Conservation (phyloP, 2,113 vertebrate species). For the Phoenicopterus ruber region DNA sequence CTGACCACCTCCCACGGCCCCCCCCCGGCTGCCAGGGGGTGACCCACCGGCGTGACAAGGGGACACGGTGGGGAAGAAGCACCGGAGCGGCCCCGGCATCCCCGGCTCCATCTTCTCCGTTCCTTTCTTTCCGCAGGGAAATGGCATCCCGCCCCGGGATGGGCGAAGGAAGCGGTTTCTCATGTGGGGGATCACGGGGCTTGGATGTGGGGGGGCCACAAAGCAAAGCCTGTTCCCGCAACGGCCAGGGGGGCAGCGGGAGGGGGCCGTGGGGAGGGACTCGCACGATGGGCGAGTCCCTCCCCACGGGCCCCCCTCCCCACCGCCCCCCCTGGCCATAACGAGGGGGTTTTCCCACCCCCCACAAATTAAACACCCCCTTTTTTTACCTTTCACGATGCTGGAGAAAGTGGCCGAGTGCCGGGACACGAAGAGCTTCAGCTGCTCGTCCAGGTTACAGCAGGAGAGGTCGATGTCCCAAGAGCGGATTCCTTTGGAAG, state of each 20-base stretch:
- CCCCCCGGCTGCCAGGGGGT: not conserved
- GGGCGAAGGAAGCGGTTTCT: not conserved
- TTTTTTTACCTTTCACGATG: conserved; percentile 81
- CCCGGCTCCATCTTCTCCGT: not conserved
- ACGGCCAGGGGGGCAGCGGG: no score
- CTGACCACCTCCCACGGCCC: not conserved
- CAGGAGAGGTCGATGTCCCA: conserved; percentile 82
- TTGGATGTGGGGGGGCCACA: not conserved
- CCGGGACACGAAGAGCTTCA: conserved; percentile 89
- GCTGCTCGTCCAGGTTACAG: conserved; percentile 87
- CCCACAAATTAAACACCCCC: not conserved
- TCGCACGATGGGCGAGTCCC: no score
- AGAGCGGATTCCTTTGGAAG: conserved; percentile 68
- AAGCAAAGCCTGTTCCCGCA: not conserved
- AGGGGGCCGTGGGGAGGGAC: no score
- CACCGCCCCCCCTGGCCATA: fast-evolving
- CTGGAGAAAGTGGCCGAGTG: conserved; percentile 90
- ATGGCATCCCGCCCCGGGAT: not conserved
- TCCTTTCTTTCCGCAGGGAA: not conserved
- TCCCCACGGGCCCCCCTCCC: not conserved
- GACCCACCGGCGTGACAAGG: not conserved
- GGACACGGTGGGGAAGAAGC: not conserved
- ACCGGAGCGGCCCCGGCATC: not conserved
- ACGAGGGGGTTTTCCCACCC: no score
- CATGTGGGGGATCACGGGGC: not conserved